These are phyloP conservation scores for Asbolus verrucosus DNA, from an alignment of 1,140 invertebrate genomes.

Conservation along the genomic window DNA sequence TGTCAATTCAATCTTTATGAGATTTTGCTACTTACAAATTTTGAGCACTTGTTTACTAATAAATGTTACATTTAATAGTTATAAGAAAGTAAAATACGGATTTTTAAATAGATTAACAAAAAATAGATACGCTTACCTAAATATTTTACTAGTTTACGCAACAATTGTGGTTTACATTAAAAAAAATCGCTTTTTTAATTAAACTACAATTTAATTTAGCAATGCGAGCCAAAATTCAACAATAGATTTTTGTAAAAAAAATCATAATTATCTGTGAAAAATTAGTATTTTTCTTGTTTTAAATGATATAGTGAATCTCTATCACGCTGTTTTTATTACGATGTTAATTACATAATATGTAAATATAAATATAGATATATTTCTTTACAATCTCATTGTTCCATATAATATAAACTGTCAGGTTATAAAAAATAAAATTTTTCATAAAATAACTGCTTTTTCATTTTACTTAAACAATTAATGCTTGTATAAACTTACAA, in stretches of 20 bases:
- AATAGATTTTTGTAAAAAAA: constrained; percentile 32
- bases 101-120: constrained; percentile 9
- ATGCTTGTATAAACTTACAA: background rate
- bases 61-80: constrained; percentile 27
- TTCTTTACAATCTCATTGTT: constrained; percentile 44
- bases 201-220: constrained; percentile 20
- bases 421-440: constrained; percentile 36
- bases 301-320: constrained; percentile 20
- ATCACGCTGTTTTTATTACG: constrained; percentile 38
- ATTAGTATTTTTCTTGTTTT: constrained; percentile 9
- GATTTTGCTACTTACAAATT: constrained; percentile 9
- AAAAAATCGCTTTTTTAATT: too few species aligned
- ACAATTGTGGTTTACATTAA: constrained; percentile 10
- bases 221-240: constrained; percentile 29
- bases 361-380: constrained; percentile 40
- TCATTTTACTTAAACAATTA: too few species aligned
- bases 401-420: constrained; percentile 29
- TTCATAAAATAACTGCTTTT: constrained; percentile 18
- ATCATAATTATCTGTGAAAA: background rate
- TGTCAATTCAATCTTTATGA: constrained; percentile 16
- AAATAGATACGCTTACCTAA: constrained; percentile 32
- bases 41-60: constrained; percentile 22
- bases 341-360: constrained; percentile 33
- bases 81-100: background rate
- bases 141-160: constrained; percentile 10